Evolutionary conservation across 1,140 invertebrate genomes (phyloP), one percentile per base, ranked within the genome.

Genomic region (Intoshia linei): DNA sequence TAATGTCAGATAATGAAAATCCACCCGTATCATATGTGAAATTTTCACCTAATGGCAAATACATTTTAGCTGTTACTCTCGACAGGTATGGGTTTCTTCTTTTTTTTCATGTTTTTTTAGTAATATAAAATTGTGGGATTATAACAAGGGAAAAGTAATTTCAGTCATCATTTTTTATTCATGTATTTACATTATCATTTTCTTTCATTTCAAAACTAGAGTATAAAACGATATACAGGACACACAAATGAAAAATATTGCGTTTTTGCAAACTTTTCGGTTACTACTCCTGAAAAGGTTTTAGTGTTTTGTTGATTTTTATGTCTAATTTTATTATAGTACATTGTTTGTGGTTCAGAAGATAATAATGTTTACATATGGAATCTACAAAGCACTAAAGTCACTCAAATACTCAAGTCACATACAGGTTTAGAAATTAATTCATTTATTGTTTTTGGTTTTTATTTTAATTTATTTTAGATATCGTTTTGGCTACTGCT

Each of bases 211-310:
- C 43, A n/a, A n/a, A n/a, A n/a, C n/a, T 45, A 57, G 52, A 90
- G 79, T 58, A 60, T 98, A n/a, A 95, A 95, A 63, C 84, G 77
- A 0, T 95, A 95, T 47, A 74, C 72, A 0, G 84, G 84, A 1
- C 87, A 95, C 55, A 76, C 74, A 54, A 98, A 98, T 62, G 81
- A 93, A 61, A 93, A 95, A 55, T 98, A 93, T 59, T 95, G 87
- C 55, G 87, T 95, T 54, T 93, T 95, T 62, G 84, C 87, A 17
- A 95, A 95, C 60, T 98, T 98, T 56, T 93, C 84, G 35, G 83
- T 95, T 3, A 95, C 87, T 27, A 22, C 14, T 21, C 87, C 87
- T 40, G 84, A 83, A 55, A 93, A 93, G 67, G 76, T 78, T 56
- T n/a, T n/a, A n/a, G n/a, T n/a, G n/a, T n/a, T n/a, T n/a, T n/a